Base-by-base conservation (phyloP, 2,888 invertebrate genomes). In the Gandaritis pyraliata region DNA sequence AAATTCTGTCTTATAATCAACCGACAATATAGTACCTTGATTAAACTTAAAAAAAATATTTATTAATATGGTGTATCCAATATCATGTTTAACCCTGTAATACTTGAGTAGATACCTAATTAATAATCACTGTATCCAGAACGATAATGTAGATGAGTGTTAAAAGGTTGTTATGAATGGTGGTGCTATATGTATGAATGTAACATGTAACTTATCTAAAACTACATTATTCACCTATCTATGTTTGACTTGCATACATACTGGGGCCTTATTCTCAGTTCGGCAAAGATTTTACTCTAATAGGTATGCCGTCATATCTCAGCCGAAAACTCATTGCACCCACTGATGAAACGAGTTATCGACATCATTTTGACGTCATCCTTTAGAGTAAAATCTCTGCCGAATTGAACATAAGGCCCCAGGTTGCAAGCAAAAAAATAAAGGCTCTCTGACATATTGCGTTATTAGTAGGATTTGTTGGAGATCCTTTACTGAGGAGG, bases 141-240 rank as follows among this genome's bases (percentile, higher is more conserved):
- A 38, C 57, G 72, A 66, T 66, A 70, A 60, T 63, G 63, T 72
- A 66, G 71, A 68, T 61, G 69, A 70, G 72, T 70, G 73, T 75
- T 76, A 73, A 77, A 73, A 5, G 79, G 84, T 85, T 83, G 84
- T 83, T 80, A 78, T 77, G 82, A 85, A 83, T 79, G 86, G 87
- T 88, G 90, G 90, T 90, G 90, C 90, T 90, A 89, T 84, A 77
- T 78, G 82, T 82, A 81, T 80, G 81, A 77, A 78, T 80, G 77
- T 80, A 79, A 76, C 74, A 55, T 58, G 38, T 65, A 51, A 61
- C 15, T 33, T 59, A 59, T 64, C 55, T 59, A 39, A 55, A 29
- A 59, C 51, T 43, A 48, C 55, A 60, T 57, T 64, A 64, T 51
- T 64, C 63, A 63, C 49, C 53, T 56, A 33, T 47, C 30, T 45